A percentile compares a stretch with the other conserved stretches of the same genome.
Conservation (phyloP, 2,113 vertebrate species). For the Anoplopoma fimbria region DNA sequence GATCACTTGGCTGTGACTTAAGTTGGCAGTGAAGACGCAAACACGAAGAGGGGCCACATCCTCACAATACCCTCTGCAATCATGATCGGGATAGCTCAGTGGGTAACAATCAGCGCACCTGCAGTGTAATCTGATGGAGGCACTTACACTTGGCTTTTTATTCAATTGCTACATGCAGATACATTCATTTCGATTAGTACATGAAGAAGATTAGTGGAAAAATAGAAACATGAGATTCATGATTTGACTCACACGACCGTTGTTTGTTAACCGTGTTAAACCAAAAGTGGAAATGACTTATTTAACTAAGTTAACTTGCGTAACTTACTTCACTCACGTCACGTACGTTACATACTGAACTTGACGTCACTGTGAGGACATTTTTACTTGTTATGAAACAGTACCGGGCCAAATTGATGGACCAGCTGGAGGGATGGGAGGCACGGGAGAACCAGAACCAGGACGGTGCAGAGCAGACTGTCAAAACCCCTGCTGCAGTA, state of each 20-base stretch:
- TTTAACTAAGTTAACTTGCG: background rate
- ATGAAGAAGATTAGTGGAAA: background rate
- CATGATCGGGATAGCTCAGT: constrained; percentile 15
- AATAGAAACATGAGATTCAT: background rate
- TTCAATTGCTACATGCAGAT: constrained; percentile 4
- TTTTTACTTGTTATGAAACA: no score
- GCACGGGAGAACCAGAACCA: no score
- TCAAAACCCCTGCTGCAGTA: no score
- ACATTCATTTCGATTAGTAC: background rate
- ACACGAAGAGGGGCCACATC: constrained; percentile 23
- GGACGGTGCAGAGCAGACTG: no score
- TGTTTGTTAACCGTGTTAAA: background rate
- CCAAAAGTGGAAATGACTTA: background rate
- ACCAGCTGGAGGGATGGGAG: no score
- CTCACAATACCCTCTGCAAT: no score
- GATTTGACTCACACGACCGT: background rate
- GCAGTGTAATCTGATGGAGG: constrained; percentile 17
- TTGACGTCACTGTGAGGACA: background rate
- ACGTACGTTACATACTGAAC: no score
- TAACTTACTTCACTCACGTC: no score
- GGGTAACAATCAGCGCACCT: constrained; percentile 1
- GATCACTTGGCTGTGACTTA: constrained; percentile 45
- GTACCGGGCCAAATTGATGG: no score
- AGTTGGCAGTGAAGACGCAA: constrained; percentile 38
- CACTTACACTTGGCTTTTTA: constrained; percentile 5